phyloP scores from a whole-genome alignment of 2,888 invertebrate genomes.

The Hirtodrosophila histrioides region DNA sequence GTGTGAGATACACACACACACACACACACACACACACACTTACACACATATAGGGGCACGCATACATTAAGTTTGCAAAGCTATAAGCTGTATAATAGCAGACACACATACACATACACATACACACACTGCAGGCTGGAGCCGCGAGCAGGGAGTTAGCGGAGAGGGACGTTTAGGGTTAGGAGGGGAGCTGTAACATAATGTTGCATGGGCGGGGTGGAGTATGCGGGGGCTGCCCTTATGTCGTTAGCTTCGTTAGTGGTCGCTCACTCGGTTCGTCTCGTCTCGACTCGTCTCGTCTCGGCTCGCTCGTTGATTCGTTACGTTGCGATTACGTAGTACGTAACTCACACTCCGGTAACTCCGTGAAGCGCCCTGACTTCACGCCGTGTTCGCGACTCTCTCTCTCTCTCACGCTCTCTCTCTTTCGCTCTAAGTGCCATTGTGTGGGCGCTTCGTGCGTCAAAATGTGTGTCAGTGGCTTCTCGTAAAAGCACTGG shows the following conservation, averaged over 20 bases:
- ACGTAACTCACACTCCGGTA: slow-evolving; percentile 53
- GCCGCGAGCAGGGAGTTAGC: no score
- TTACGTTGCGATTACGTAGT: slow-evolving; percentile 49
- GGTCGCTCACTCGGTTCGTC: slow-evolving; percentile 33
- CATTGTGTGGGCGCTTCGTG: slow-evolving; percentile 47
- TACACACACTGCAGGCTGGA: slow-evolving; percentile 22
- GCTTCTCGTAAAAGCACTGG: slow-evolving; percentile 49
- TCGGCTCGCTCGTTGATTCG: slow-evolving; percentile 15
- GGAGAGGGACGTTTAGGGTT: slow-evolving; percentile 21
- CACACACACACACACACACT: slow-evolving; percentile 29
- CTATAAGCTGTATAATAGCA: slow-evolving; percentile 72
- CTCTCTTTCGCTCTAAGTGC: slow-evolving; percentile 3
- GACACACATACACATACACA: slow-evolving; percentile 21
- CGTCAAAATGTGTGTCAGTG: slow-evolving; percentile 76
- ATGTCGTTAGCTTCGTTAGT: slow-evolving; percentile 65
- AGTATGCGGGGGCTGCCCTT: slow-evolving; percentile 19
- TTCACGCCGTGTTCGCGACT: slow-evolving; percentile 21
- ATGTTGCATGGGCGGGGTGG: slow-evolving; percentile 45
- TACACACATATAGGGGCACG: slow-evolving; percentile 15
- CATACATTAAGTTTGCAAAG: slow-evolving; percentile 69
- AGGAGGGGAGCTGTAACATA: slow-evolving; percentile 48
- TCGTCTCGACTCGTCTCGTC: slow-evolving; percentile 18
- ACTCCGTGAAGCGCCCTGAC: slow-evolving; percentile 41
- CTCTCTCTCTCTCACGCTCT: slow-evolving; percentile 1
- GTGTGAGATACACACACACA: slow-evolving; percentile 60